A percentile compares a stretch with the other conserved stretches of the same genome.
Evolutionary conservation across 2,888 invertebrate species (phyloP).

Genomic region (Erebia palarica): DNA sequence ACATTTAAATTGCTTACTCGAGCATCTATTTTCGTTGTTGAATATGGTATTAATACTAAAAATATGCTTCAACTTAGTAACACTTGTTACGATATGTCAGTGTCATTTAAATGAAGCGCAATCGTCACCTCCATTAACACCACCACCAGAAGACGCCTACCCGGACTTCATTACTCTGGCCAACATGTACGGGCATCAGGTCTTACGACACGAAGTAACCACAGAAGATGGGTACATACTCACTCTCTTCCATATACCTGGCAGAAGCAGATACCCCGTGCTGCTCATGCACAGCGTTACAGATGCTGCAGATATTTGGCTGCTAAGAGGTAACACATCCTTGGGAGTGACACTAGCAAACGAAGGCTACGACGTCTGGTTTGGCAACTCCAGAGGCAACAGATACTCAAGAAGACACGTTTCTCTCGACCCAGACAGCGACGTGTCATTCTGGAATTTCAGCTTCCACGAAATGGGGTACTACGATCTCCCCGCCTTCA

Average conservation of each 20-base stretch:
- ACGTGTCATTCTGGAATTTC: slow-evolving; percentile 72
- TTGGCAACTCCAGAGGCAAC: slow-evolving; percentile 79
- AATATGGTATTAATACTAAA: not conserved
- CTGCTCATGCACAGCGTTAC: slow-evolving; percentile 48
- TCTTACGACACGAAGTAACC: slow-evolving; percentile 41
- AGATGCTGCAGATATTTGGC: slow-evolving; percentile 48
- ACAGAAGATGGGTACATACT: slow-evolving; percentile 54
- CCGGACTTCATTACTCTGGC: slow-evolving; percentile 43
- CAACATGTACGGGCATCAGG: slow-evolving; percentile 39
- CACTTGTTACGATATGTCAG: not conserved
- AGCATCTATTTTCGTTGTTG: not conserved
- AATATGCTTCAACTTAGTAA: not conserved
- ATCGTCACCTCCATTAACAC: not conserved
- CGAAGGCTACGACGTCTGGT: slow-evolving; percentile 57
- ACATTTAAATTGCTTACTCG: not conserved
- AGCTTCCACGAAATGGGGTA: slow-evolving; percentile 86
- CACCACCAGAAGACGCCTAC: slow-evolving; percentile 1
- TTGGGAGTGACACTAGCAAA: slow-evolving; percentile 44
- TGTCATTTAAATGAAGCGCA: not conserved
- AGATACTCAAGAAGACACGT: slow-evolving; percentile 79
- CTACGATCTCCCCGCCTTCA: slow-evolving; percentile 85
- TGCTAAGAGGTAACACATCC: slow-evolving; percentile 48
- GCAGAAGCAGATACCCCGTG: slow-evolving; percentile 42
- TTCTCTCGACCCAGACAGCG: slow-evolving; percentile 52
- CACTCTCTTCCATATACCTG: slow-evolving; percentile 46